phyloP scores from a whole-genome alignment of 2,113 vertebrate species.

The Typhlomys cinereus region DNA sequence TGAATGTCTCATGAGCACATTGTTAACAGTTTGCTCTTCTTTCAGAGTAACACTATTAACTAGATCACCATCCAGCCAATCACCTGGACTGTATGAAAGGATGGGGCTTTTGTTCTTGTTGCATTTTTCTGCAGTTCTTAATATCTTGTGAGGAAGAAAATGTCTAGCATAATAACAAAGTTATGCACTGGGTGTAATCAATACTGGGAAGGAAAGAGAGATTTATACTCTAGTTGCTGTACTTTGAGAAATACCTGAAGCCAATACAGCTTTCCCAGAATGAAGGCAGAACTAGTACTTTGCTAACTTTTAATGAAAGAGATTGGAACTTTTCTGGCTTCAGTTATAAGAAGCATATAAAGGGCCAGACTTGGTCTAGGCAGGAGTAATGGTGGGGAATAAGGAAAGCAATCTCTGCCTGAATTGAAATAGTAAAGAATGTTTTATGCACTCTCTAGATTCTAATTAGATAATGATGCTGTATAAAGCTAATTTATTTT shows the following conservation, averaged over 20 bases:
- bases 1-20: not conserved
- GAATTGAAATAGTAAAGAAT: not conserved
- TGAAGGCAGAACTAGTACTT: not conserved
- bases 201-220: not conserved
- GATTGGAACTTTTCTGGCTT: not conserved
- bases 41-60: not conserved
- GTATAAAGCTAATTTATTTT: not conserved
- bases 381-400: not conserved
- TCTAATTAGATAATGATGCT: not conserved
- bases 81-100: not conserved
- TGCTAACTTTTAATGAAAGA: not conserved
- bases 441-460: not conserved
- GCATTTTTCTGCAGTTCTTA: not conserved
- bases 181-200: not conserved
- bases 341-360: not conserved
- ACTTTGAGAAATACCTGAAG: not conserved
- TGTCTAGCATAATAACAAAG: not conserved
- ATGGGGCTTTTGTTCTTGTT: not conserved
- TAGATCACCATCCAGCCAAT: not conserved
- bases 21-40: not conserved
- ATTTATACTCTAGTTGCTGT: not conserved
- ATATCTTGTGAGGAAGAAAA: not conserved
- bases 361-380: not conserved
- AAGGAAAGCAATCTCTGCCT: not conserved
- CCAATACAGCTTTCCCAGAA: not conserved